Conservation (phyloP, 2,113 vertebrate species). For the Smithornis capensis region DNA sequence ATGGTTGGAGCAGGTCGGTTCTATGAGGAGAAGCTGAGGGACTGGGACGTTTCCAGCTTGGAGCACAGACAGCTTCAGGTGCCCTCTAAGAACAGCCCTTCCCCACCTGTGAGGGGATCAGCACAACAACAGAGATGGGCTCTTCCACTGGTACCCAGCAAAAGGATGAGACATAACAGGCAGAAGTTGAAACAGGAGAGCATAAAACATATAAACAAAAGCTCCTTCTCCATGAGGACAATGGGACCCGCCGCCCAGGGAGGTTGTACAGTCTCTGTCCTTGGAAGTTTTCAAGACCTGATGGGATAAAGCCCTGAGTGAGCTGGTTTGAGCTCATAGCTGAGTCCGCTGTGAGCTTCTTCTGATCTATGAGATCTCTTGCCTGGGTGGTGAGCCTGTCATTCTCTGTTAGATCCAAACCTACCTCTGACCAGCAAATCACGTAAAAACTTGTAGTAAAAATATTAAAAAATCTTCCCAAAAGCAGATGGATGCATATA, state of each 20-base stretch:
- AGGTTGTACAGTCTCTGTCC: background rate
- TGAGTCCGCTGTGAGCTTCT: background rate
- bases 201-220: background rate
- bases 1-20: background rate
- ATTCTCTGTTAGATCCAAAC: background rate
- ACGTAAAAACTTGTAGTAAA: background rate
- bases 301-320: background rate
- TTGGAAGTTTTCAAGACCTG: background rate
- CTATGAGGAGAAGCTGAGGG: background rate
- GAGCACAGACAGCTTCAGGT: background rate
- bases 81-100: background rate
- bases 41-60: background rate
- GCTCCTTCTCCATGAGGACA: background rate
- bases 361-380: background rate
- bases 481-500: background rate
- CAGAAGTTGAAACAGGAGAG: background rate
- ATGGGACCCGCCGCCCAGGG: background rate
- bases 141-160: background rate
- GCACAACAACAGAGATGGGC: background rate
- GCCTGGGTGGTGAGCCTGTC: background rate
- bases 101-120: fast-evolving
- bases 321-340: background rate
- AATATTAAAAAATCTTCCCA: background rate
- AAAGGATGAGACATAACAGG: background rate
- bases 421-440: background rate